phyloP scores from a whole-genome alignment of 2,888 invertebrate species.

The Archips crataeganus region DNA sequence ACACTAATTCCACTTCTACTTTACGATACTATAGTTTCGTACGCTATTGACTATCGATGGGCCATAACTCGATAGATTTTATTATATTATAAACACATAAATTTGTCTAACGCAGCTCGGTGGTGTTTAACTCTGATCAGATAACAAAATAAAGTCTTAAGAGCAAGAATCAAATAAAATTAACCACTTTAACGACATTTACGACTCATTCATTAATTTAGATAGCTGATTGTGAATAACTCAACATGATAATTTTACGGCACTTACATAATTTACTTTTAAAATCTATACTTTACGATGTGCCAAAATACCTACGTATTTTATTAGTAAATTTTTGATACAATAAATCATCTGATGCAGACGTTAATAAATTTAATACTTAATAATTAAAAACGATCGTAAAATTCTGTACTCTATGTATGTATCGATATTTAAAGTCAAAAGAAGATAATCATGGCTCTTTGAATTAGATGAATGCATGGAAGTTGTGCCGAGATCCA shows the following conservation, averaged over 20 bases:
- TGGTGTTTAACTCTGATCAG: constrained; percentile 63
- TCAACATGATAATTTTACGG: constrained; percentile 32
- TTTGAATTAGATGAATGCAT: constrained; percentile 27
- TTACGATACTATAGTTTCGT: constrained; percentile 71
- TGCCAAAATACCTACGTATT: not conserved
- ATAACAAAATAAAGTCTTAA: constrained; percentile 57
- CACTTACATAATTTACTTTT: constrained; percentile 47
- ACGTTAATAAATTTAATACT: constrained; percentile 21
- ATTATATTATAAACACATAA: constrained; percentile 69
- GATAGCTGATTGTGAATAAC: constrained; percentile 32
- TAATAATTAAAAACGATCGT: constrained; percentile 13
- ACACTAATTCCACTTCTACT: constrained; percentile 71
- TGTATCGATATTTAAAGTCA: constrained; percentile 24
- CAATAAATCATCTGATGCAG: constrained; percentile 3
- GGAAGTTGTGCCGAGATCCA: constrained; percentile 45
- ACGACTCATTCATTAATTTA: constrained; percentile 35
- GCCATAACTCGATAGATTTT: constrained; percentile 71
- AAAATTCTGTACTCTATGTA: constrained; percentile 30
- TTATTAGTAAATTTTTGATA: too few relatives aligned
- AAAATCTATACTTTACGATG: constrained; percentile 45
- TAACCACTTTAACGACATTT: constrained; percentile 29
- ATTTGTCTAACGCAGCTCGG: constrained; percentile 62
- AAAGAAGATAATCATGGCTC: constrained; percentile 15
- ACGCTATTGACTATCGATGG: constrained; percentile 56
- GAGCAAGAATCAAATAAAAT: constrained; percentile 41